Conservation (phyloP, 1,140 invertebrate species). For the Cardiocondyla obscurior region DNA sequence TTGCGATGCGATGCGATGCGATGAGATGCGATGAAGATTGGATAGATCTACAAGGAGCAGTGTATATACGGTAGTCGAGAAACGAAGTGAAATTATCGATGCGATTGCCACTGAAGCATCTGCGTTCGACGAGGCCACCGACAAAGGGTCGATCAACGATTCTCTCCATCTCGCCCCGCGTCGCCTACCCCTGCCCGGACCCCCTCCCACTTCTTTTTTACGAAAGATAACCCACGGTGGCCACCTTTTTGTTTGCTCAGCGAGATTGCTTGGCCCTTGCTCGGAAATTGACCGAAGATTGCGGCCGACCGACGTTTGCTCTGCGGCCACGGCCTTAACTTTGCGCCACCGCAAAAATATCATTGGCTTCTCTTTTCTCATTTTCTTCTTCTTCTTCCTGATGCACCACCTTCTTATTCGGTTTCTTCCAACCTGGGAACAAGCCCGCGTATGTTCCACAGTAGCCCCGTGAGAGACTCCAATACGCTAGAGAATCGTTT, state of each 20-base stretch:
- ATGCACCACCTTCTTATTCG: constrained; percentile 43
- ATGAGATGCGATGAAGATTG: constrained; percentile 44
- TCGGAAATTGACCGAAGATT: constrained; percentile 81
- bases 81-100: constrained; percentile 75
- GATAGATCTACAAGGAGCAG: constrained; percentile 24
- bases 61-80: constrained; percentile 61
- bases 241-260: constrained; percentile 77
- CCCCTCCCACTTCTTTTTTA: constrained; percentile 40
- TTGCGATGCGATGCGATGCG: constrained; percentile 22
- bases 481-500: not conserved
- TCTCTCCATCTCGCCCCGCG: constrained; percentile 43
- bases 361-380: constrained; percentile 66
- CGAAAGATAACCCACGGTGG: constrained; percentile 69
- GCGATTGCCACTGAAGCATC: constrained; percentile 75
- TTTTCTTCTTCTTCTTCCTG: constrained; percentile 40
- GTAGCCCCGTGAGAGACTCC: constrained; percentile 35
- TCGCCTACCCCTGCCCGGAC: constrained; percentile 1
- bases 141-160: constrained; percentile 73
- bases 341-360: constrained; percentile 78
- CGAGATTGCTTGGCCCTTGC: constrained; percentile 72
- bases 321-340: constrained; percentile 76
- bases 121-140: constrained; percentile 55
- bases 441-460: constrained; percentile 15
- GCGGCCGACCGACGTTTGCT: constrained; percentile 78
- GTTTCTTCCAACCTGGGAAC: constrained; percentile 51